These are phyloP conservation scores for Ophraella communa DNA, from an alignment of 2,888 invertebrate genomes.

Conservation along the genomic window DNA sequence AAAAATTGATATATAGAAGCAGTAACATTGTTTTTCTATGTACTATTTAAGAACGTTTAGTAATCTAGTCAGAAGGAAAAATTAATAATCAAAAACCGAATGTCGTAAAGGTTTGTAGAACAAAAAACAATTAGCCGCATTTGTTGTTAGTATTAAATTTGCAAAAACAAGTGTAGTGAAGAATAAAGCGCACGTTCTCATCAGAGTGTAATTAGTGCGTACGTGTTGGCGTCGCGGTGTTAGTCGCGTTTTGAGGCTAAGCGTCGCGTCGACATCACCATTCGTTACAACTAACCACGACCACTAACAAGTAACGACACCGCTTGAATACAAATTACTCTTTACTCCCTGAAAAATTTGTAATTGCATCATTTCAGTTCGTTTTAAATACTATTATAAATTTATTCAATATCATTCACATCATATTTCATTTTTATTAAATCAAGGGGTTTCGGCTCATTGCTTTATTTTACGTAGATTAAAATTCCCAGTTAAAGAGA, in stretches of 20 bases:
- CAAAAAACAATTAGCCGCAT: conserved; percentile 42
- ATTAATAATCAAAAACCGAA: conserved; percentile 1
- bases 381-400: conserved; percentile 50
- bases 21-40: no score
- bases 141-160: conserved; percentile 51
- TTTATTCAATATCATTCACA: conserved; percentile 44
- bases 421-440: conserved; percentile 43
- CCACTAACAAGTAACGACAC: conserved; percentile 57
- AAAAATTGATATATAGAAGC: no score
- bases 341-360: conserved; percentile 55
- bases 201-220: conserved; percentile 59
- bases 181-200: conserved; percentile 58
- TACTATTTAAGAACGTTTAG: no score
- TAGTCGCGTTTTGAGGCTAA: conserved; percentile 42
- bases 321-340: conserved; percentile 56
- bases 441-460: conserved; percentile 24
- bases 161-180: conserved; percentile 55
- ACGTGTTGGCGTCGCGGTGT: conserved; percentile 55
- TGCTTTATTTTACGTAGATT: conserved; percentile 14
- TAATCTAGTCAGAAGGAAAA: not conserved
- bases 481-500: conserved; percentile 14
- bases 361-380: conserved; percentile 57
- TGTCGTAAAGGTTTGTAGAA: conserved; percentile 18
- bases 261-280: conserved; percentile 30
- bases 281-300: conserved; percentile 36